Base-by-base conservation (phyloP, 2,113 vertebrate species). In the Capricornis sumatraensis region DNA sequence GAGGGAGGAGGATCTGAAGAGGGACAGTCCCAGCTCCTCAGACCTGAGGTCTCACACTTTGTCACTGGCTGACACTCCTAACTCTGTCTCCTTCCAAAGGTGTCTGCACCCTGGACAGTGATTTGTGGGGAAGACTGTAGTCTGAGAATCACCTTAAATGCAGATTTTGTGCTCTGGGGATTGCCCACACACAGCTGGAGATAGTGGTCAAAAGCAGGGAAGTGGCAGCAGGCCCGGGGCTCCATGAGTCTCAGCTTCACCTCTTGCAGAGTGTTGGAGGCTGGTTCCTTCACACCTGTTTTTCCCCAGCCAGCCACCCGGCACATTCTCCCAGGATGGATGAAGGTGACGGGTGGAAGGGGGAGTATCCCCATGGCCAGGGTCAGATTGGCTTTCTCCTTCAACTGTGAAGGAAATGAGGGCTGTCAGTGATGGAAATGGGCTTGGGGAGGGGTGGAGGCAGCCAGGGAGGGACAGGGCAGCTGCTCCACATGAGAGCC, bases 361-460 rank as follows among this genome's bases (percentile, higher is more conserved):
- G 97, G 97, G 6, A 97, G 10, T 1, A 84, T 93, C 7, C 97
- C 92, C 93, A 97, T 79, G 0, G 93, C 93, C 16, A 87, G 87
- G 43, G 97, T 98, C 64, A 98, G 87, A 2, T 88, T 97, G 92
- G 94, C 98, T 96, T 97, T 97, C n/a, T 96, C 43, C 45, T 96
- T 76, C 85, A 97, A 45, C 97, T 98, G 90, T 57, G 64, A 92
- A 82, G 47, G 64, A 53, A 85, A 90, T 10, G 16, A 92, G 62
- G 15, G 5, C 43, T 85, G n/a, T 97, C 33, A 67, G 52, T 12
- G 21, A 33, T 40, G 82, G 4, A 28, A 27, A 43, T 23, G 40
- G 28, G 47, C 12, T 76, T 74, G 7, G 45, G 50, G 30, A 28
- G 1, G 14, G 30, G 7, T 28, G n/a, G 90, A 92, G 64, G n/a